Evolutionary conservation across 2,888 invertebrate species (phyloP).

Genomic region (Notodonta dromedarius): DNA sequence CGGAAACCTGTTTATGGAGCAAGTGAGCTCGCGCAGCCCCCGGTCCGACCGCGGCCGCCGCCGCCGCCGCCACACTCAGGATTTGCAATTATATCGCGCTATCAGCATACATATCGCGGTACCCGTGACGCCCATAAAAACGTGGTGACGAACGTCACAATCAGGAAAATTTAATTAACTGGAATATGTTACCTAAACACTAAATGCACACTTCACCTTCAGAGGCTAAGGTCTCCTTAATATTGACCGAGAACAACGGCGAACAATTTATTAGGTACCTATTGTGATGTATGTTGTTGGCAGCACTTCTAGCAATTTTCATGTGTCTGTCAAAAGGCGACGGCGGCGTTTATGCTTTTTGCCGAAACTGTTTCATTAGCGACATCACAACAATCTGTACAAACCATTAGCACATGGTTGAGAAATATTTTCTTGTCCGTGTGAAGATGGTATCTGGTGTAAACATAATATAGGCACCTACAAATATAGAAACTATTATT

Average conservation of each 20-base stretch:
- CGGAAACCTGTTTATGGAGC: conserved; percentile 84
- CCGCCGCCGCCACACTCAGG: conserved; percentile 15
- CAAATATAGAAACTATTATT: conserved; percentile 15
- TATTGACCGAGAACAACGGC: conserved; percentile 31
- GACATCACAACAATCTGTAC: conserved; percentile 50
- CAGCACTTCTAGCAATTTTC: conserved; percentile 59
- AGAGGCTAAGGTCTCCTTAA: conserved; percentile 18
- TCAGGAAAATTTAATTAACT: not conserved
- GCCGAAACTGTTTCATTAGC: conserved; percentile 68
- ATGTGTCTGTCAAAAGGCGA: conserved; percentile 60
- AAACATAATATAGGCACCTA: conserved; percentile 11
- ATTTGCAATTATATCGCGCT: conserved; percentile 26
- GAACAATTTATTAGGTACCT: conserved; percentile 24
- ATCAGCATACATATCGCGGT: conserved; percentile 6
- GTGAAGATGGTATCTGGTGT: conserved; percentile 27
- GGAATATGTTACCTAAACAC: not conserved
- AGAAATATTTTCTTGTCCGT: conserved; percentile 54
- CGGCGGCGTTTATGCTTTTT: conserved; percentile 49
- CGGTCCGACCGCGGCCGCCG: conserved; percentile 33
- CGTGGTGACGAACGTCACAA: too few relatives aligned
- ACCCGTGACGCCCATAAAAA: not conserved
- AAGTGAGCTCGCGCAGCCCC: conserved; percentile 63
- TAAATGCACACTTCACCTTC: not conserved
- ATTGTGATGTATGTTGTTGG: conserved; percentile 35
- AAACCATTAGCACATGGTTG: conserved; percentile 61